Base-by-base conservation (phyloP, 2,797 vertebrate genomes). In the Lacerta viridis region DNA sequence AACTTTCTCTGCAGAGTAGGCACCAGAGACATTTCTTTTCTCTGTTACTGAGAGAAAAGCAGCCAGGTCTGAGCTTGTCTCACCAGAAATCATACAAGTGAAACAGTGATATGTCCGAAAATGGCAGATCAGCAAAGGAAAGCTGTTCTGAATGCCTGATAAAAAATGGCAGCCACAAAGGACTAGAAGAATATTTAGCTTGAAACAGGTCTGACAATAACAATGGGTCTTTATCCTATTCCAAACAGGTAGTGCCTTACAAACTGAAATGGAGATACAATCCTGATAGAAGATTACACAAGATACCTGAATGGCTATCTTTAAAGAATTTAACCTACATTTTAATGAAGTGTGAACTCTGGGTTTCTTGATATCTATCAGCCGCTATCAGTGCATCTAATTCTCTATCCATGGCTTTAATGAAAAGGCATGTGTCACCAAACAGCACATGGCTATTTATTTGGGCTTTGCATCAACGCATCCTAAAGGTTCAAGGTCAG, bases 131-230 rank as follows among this genome's bases (percentile, higher is more conserved):
- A 90, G 96, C 91, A 91, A 93, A 96, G 88, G 90, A 82, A 95
- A 94, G 93, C 93, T 93, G 91, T 95, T 95, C 92, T 90, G 94
- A 95, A 95, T 7, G 64, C 80, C 74, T 75, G 96, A 97, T 97
- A 97, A 97, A 55, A 97, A 97, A 96, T 84, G 92, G 95, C 94
- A 97, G 95, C 94, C 94, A 64, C 96, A 96, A 95, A 97, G 95
- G 95, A 95, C 91, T 43, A 87, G 93, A 95, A 92, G 96, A 96
- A 95, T 93, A 94, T 85, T 86, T 93, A 95, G 93, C 91, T 87
- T 87, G 90, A 95, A 95, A 95, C 43, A 91, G 93, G 90, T 61
- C 87, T 93, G 93, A 95, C 92, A 92, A 93, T 89, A 91, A 95
- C 94, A 95, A 91, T 17, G 71, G 95, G 92, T 85, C 90, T 96